These are phyloP conservation scores for Hypothenemus hampei DNA, from an alignment of 1,140 invertebrate genomes.

Conservation along the genomic window DNA sequence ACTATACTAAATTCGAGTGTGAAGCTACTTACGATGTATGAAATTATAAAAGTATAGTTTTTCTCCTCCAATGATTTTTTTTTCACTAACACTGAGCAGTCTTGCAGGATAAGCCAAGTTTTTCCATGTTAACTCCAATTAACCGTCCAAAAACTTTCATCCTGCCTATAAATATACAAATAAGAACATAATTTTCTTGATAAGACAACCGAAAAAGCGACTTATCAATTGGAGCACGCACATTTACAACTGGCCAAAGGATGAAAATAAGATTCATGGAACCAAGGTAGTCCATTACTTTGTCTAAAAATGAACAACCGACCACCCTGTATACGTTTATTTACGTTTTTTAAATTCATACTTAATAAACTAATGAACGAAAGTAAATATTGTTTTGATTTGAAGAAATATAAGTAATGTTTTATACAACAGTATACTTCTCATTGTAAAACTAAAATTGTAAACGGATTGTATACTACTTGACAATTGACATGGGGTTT, in stretches of 20 bases:
- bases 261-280: slow-evolving; percentile 39
- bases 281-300: slow-evolving; percentile 39
- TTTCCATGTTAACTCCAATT: neutral
- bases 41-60: slow-evolving; percentile 38
- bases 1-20: slow-evolving; percentile 20
- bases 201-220: neutral
- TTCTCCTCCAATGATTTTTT: slow-evolving; percentile 25
- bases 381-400: too few species aligned
- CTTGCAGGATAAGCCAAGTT: slow-evolving; percentile 7
- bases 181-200: neutral
- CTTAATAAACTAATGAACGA: too few species aligned
- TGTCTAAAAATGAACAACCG: slow-evolving; percentile 36
- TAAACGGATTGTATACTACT: too few species aligned
- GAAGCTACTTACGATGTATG: slow-evolving; percentile 28
- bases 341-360: slow-evolving; percentile 29
- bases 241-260: slow-evolving; percentile 1
- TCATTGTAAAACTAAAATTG: too few species aligned
- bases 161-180: too few species aligned
- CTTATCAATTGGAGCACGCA: slow-evolving; percentile 7
- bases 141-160: neutral
- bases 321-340: slow-evolving; percentile 32
- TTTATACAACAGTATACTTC: too few species aligned
- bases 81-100: slow-evolving; percentile 35
- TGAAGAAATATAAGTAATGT: too few species aligned
- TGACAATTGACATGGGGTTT: neutral